These are phyloP conservation scores for Microctenopoma stevenorrisi DNA, from an alignment of 2,797 vertebrate genomes.

Conservation along the genomic window DNA sequence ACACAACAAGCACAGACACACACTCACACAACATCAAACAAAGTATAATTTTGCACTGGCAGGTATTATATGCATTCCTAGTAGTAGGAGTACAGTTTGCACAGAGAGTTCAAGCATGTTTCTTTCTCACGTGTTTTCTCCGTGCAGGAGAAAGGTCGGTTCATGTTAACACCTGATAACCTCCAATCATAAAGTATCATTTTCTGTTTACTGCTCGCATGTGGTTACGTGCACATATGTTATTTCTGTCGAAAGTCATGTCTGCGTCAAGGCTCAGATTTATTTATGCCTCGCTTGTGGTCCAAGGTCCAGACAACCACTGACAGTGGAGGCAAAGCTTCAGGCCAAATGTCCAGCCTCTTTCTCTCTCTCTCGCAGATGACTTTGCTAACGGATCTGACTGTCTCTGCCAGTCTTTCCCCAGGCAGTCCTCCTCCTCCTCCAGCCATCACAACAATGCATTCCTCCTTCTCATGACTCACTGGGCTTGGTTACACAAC, in stretches of 20 bases:
- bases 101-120: conserved; percentile 2
- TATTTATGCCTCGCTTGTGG: conserved; percentile 57
- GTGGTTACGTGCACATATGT: conserved; percentile 38
- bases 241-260: conserved; percentile 38
- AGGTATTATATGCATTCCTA: conserved; percentile 21
- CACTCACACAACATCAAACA: conserved; percentile 26
- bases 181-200: conserved; percentile 67
- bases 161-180: conserved; percentile 50
- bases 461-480: conserved; percentile 75
- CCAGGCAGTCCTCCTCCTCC: conserved; percentile 56
- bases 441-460: conserved; percentile 63
- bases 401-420: conserved; percentile 59
- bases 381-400: conserved; percentile 66
- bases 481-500: conserved; percentile 77
- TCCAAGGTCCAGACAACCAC: conserved; percentile 57
- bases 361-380: conserved; percentile 51
- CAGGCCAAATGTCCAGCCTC: conserved; percentile 62
- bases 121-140: conserved; percentile 22
- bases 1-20: conserved; percentile 10
- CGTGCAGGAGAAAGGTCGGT: conserved; percentile 8
- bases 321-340: conserved; percentile 49
- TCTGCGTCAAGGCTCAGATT: conserved; percentile 47
- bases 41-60: conserved; percentile 35
- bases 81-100: background rate
- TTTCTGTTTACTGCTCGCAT: conserved; percentile 31